Conservation (phyloP, 2,113 vertebrate genomes). For the Bufo bufo region DNA sequence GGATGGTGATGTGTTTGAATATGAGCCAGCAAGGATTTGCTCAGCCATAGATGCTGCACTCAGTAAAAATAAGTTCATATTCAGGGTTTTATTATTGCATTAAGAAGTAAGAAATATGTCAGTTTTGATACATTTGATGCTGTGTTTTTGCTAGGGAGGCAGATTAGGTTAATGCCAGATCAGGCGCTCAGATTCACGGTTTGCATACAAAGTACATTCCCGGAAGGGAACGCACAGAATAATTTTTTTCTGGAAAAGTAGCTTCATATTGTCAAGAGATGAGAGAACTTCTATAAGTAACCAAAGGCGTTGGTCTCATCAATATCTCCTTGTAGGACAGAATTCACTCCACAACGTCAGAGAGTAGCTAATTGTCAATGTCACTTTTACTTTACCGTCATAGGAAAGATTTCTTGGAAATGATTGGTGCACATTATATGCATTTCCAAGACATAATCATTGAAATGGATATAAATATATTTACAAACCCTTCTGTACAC, state of each 20-base stretch:
- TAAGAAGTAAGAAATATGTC: slow-evolving; percentile 33
- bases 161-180: slow-evolving; percentile 43
- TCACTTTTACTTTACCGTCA: not conserved
- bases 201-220: slow-evolving; percentile 31
- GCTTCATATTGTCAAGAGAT: not conserved
- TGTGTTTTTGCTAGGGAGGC: slow-evolving; percentile 13
- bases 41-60: not conserved
- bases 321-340: not conserved
- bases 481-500: not conserved
- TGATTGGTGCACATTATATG: not conserved
- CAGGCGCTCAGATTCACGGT: slow-evolving; percentile 5
- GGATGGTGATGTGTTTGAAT: not conserved
- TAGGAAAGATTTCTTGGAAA: not conserved
- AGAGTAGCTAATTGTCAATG: not conserved
- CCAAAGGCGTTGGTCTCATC: not conserved
- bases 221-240: not conserved
- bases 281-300: not conserved
- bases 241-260: slow-evolving; percentile 6
- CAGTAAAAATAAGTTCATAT: slow-evolving; percentile 43
- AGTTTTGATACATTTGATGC: slow-evolving; percentile 26
- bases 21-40: not conserved
- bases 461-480: not conserved
- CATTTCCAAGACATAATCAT: not conserved
- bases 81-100: slow-evolving; percentile 40
- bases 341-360: not conserved